Conservation (phyloP, 2,113 vertebrate species). For the Seriola quinqueradiata region DNA sequence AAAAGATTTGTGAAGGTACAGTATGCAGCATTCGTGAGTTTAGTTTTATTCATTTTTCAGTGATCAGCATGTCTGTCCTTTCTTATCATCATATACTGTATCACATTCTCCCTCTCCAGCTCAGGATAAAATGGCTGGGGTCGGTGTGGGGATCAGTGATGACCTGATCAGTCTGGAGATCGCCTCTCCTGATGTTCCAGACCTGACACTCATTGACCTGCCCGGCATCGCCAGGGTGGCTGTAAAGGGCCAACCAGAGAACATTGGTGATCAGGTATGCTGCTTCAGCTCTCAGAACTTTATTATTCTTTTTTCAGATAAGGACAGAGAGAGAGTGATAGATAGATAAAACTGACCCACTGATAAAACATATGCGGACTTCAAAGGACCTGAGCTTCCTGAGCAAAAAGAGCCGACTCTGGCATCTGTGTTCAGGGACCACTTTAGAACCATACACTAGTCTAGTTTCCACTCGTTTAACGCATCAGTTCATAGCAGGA, state of each 20-base stretch:
- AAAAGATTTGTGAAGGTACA: conserved; percentile 77
- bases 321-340: no score
- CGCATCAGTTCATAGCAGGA: no score
- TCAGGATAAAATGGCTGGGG: conserved; percentile 86
- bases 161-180: conserved; percentile 90
- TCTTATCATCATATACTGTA: background rate
- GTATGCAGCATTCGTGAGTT: background rate
- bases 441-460: no score
- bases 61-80: no score
- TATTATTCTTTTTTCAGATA: no score
- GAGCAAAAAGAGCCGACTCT: no score
- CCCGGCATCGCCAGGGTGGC: conserved; percentile 92
- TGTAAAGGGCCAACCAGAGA: conserved; percentile 86
- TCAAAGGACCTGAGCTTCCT: no score
- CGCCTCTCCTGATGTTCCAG: conserved; percentile 85
- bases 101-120: conserved; percentile 73
- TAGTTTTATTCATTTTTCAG: no score
- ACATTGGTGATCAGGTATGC: conserved; percentile 88
- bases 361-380: no score
- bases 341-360: no score
- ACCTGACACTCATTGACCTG: conserved; percentile 93
- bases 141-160: conserved; percentile 81
- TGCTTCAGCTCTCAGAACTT: background rate
- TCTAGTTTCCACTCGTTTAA: no score
- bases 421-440: no score